Evolutionary conservation across 92 coral and sea anemone species (phyloP).

Genomic region (Hydrozoanthus gracilis): DNA sequence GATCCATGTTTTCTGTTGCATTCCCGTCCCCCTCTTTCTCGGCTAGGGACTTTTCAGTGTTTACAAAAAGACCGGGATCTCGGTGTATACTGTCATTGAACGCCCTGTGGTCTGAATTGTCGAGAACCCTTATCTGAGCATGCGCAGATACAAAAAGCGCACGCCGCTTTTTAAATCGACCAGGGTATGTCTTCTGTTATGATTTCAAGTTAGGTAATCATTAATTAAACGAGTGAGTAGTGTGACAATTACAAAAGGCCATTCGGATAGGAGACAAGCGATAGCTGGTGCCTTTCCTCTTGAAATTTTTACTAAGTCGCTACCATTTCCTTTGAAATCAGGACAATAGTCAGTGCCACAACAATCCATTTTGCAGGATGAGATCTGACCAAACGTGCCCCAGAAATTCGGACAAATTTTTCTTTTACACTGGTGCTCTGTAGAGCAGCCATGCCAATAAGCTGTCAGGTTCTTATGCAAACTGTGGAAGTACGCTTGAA

Average conservation of each 20-base stretch:
- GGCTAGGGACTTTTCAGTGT: too few relatives aligned
- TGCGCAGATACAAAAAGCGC: too few relatives aligned
- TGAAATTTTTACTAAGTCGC: neutral
- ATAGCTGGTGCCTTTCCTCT: neutral
- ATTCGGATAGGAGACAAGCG: neutral
- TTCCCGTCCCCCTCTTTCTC: too few relatives aligned
- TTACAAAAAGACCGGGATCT: too few relatives aligned
- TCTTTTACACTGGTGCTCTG: neutral
- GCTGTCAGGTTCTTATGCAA: conserved; percentile 11
- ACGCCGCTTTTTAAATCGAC: too few relatives aligned
- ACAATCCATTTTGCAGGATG: conserved; percentile 22
- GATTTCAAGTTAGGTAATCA: too few relatives aligned
- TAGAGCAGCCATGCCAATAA: conserved; percentile 4
- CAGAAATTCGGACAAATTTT: conserved; percentile 15
- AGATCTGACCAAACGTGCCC: neutral
- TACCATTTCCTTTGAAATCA: neutral
- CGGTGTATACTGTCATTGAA: too few relatives aligned
- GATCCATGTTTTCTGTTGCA: too few relatives aligned
- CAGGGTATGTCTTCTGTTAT: too few relatives aligned
- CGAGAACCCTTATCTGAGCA: too few relatives aligned
- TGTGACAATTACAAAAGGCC: neutral
- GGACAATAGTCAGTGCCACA: conserved; percentile 13
- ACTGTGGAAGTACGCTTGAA: neutral
- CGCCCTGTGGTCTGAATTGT: too few relatives aligned
- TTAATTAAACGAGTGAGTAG: neutral